Percentiles rank a stretch among this genome's conserved stretches.
Conservation (phyloP, 2,113 vertebrate genomes). For the Pelmatolapia mariae region DNA sequence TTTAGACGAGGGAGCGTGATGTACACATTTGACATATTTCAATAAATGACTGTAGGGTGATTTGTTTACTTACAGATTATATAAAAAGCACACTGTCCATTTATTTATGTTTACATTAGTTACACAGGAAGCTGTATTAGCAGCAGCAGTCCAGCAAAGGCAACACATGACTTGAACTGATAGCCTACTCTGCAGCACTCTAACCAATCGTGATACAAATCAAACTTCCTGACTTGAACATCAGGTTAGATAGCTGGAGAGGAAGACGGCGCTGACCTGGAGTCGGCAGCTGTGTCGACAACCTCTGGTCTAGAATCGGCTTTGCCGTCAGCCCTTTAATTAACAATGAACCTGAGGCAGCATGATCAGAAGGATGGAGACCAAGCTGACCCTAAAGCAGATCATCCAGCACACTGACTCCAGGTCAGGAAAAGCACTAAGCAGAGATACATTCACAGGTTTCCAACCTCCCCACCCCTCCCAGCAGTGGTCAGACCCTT, state of each 20-base stretch:
- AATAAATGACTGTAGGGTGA: constrained; percentile 77
- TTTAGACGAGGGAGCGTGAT: neutral
- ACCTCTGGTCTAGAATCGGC: constrained; percentile 2
- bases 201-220: neutral
- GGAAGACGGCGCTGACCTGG: neutral
- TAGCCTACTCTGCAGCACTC: neutral
- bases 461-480: constrained; percentile 21
- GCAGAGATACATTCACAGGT: constrained; percentile 74
- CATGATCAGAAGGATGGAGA: neutral
- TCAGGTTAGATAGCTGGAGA: neutral
- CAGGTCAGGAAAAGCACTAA: constrained; percentile 47
- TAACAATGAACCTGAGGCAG: neutral
- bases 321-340: constrained; percentile 5
- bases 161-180: constrained; percentile 32
- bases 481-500: constrained; percentile 63
- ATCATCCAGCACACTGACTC: constrained; percentile 2
- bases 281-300: neutral
- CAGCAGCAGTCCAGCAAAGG: constrained; percentile 81
- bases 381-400: constrained; percentile 29
- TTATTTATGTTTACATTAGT: constrained; percentile 46
- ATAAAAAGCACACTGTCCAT: constrained; percentile 32
- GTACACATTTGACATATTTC: constrained; percentile 55
- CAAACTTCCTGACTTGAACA: neutral
- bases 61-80: constrained; percentile 64
- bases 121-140: constrained; percentile 71